phyloP scores from a whole-genome alignment of 2,888 invertebrate genomes.

The Cristatella mucedo region DNA sequence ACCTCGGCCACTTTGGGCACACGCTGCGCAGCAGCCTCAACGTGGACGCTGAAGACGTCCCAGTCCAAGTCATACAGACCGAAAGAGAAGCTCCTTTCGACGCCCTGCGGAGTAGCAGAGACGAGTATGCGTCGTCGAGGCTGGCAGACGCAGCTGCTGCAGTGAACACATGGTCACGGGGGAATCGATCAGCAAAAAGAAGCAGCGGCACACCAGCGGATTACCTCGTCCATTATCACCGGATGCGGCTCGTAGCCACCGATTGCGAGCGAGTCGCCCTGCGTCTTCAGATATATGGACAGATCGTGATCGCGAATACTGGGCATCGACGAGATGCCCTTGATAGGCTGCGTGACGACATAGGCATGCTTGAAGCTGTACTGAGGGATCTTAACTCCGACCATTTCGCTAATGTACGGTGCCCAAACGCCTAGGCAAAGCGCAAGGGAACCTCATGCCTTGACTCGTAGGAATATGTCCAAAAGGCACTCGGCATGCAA shows the following conservation, averaged over 20 bases:
- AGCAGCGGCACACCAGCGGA: too few species aligned
- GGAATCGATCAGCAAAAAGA: too few species aligned
- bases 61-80: constrained; percentile 71
- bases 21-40: constrained; percentile 51
- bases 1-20: constrained; percentile 57
- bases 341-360: constrained; percentile 61
- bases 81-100: constrained; percentile 62
- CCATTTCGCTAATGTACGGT: constrained; percentile 52
- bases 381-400: constrained; percentile 55
- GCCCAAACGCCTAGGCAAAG: constrained; percentile 58
- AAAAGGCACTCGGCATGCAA: constrained; percentile 3
- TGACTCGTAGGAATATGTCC: too few species aligned
- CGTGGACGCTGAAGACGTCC: constrained; percentile 62
- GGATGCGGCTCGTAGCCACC: constrained; percentile 80
- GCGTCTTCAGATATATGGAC: constrained; percentile 59
- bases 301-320: constrained; percentile 73
- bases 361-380: constrained; percentile 75
- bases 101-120: too few species aligned
- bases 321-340: constrained; percentile 57
- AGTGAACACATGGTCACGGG: too few species aligned
- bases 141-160: too few species aligned
- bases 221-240: constrained; percentile 56
- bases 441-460: too few species aligned
- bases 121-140: too few species aligned
- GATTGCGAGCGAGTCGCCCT: constrained; percentile 51